These are phyloP conservation scores for Pelodytes ibericus DNA, from an alignment of 2,797 vertebrate genomes.

Conservation along the genomic window DNA sequence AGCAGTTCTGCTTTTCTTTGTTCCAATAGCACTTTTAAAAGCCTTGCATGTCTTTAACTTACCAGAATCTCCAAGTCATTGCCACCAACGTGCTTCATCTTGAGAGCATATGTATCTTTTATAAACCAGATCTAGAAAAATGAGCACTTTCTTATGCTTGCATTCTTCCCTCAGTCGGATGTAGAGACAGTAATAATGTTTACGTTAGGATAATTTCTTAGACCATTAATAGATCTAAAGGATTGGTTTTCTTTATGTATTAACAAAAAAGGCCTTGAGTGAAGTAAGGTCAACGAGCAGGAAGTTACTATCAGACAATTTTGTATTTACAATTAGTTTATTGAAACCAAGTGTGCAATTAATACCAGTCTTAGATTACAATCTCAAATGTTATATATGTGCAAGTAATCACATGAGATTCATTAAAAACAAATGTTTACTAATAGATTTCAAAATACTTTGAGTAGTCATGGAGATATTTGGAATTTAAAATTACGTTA, in stretches of 20 bases:
- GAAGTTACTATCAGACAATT: conserved; percentile 33
- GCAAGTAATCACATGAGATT: background rate
- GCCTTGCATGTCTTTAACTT: conserved; percentile 9
- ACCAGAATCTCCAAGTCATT: background rate
- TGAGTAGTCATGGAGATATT: too few species aligned
- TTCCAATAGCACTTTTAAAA: conserved; percentile 11
- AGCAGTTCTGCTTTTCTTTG: background rate
- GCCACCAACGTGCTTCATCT: conserved; percentile 13
- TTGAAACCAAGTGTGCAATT: conserved; percentile 48
- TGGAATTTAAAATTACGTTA: too few species aligned
- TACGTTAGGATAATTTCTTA: conserved; percentile 22
- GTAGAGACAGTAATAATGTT: conserved; percentile 24
- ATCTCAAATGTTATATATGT: conserved; percentile 6
- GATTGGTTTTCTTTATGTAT: conserved; percentile 8
- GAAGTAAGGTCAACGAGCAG: conserved; percentile 48
- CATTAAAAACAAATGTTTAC: conserved; percentile 16
- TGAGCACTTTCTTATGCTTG: conserved; percentile 1
- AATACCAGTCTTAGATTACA: conserved; percentile 24
- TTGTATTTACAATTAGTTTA: conserved; percentile 23
- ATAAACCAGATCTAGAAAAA: conserved; percentile 14
- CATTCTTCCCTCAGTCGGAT: conserved; percentile 3
- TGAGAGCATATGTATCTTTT: conserved; percentile 33
- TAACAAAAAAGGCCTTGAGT: conserved; percentile 5
- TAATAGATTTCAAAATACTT: too few species aligned
- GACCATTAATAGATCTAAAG: conserved; percentile 31